phyloP scores from a whole-genome alignment of 1,140 invertebrate species.

The Drosophila simulans region DNA sequence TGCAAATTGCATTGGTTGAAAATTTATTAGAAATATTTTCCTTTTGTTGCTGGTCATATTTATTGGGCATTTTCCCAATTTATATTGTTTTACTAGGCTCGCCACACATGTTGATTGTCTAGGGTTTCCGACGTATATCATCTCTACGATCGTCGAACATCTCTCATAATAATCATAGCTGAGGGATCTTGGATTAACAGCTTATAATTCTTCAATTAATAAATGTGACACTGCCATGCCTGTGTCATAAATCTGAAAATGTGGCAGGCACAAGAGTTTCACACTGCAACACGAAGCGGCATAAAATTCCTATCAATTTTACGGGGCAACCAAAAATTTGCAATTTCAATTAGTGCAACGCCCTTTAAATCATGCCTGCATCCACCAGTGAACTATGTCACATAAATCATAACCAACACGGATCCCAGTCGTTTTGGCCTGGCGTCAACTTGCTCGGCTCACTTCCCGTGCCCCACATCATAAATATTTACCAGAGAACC shows the following conservation, averaged over 20 bases:
- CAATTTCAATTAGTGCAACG: constrained; percentile 83
- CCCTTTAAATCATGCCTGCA: constrained; percentile 39
- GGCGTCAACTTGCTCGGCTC: constrained; percentile 48
- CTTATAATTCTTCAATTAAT: constrained; percentile 80
- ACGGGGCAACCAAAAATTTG: constrained; percentile 56
- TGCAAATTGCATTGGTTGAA: constrained; percentile 60
- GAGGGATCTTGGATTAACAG: constrained; percentile 31
- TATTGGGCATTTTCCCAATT: constrained; percentile 64
- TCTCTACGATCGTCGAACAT: constrained; percentile 29
- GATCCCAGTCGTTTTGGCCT: constrained; percentile 32
- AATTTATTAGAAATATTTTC: constrained; percentile 39
- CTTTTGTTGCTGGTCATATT: constrained; percentile 46
- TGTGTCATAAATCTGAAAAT: constrained; percentile 54
- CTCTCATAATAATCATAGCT: constrained; percentile 43
- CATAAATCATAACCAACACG: constrained; percentile 69
- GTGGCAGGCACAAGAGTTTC: constrained; percentile 28
- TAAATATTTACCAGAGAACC: neutral
- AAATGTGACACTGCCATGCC: constrained; percentile 63
- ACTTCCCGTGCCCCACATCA: constrained; percentile 50
- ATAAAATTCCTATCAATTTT: constrained; percentile 77
- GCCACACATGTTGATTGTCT: constrained; percentile 69
- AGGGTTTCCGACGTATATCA: constrained; percentile 41
- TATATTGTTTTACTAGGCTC: constrained; percentile 68
- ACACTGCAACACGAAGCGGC: constrained; percentile 40
- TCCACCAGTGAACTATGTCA: constrained; percentile 62